phyloP scores from a whole-genome alignment of 2,797 vertebrate genomes.

The Cuniculus paca region DNA sequence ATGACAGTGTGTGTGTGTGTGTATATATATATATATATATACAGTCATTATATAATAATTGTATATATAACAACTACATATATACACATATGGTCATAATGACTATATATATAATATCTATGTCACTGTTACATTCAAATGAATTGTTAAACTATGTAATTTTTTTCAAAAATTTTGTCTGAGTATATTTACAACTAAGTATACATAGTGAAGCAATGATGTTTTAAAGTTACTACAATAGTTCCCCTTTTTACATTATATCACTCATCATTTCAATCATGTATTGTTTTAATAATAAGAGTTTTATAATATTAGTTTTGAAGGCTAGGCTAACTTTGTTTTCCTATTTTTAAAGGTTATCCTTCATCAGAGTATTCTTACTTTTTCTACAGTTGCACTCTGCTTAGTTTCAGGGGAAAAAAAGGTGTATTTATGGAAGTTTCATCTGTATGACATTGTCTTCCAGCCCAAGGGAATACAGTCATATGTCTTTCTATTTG shows the following conservation, averaged over 20 bases:
- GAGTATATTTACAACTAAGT: slow-evolving; percentile 7
- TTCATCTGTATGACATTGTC: neutral
- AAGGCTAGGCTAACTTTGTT: neutral
- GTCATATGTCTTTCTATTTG: neutral
- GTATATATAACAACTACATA: too few relatives aligned
- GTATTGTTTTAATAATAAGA: neutral
- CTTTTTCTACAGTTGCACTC: neutral
- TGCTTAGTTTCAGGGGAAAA: neutral
- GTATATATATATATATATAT: neutral
- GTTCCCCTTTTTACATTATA: neutral
- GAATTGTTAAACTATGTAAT: neutral
- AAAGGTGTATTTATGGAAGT: slow-evolving; percentile 1
- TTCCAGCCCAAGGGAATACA: neutral
- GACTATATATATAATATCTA: neutral
- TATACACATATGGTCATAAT: too few relatives aligned
- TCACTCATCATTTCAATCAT: neutral
- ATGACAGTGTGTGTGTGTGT: neutral
- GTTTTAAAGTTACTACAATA: slow-evolving; percentile 8
- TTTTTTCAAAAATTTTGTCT: neutral
- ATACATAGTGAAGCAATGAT: neutral
- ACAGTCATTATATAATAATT: neutral
- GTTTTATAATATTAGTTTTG: neutral
- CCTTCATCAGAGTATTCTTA: neutral
- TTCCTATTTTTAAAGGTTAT: neutral
- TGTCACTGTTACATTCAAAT: neutral